Evolutionary conservation across 2,797 vertebrate genomes (phyloP), one percentile per base, ranked within the genome.

Genomic region (Sebastes variabilis): DNA sequence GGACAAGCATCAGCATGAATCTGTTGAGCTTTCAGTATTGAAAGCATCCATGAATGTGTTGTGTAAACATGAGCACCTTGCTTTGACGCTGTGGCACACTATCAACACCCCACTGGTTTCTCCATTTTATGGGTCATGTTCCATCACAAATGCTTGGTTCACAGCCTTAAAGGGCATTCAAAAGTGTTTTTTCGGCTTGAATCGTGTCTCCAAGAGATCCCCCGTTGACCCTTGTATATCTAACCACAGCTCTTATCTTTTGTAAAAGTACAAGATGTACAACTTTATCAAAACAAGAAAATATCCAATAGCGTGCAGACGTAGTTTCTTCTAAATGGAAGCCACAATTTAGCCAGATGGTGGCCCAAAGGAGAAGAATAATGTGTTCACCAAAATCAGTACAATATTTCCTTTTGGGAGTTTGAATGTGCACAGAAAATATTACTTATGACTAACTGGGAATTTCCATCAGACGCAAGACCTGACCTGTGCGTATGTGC

Each of bases 11-110:
- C 7, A 72, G 22, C 5, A 30, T 52, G 8, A 67, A 62, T 30
- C 58, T 81, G 64, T 79, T 80, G 46, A 80, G 29, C 56, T 64
- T 25, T 73, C 11, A 27, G 25, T 54, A 73, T 32, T 68, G 24
- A 59, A 55, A 25, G 62, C 34, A 58, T 14, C 20, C 18, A 52
- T 70, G 34, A 29, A 42, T 60, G 22, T 77, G 25, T 80, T 38
- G 24, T 64, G 66, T 59, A 55, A 64, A 38, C 49, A 68, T 7
- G 9, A 54, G 12, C 54, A 61, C 55, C 38, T 36, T 71, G 56
- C 9, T 32, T 38, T 38, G 66, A 66, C 3, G 1, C 25, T 46
- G 16, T 25, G 6, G 65, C 49, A 36, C 61, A 11, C 34, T 3
- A 24, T 61, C 20, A 30, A 18, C 14, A 73, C 38, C 32, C 62